These are phyloP conservation scores for Gobius niger DNA, from an alignment of 2,113 vertebrate genomes.

Conservation along the genomic window DNA sequence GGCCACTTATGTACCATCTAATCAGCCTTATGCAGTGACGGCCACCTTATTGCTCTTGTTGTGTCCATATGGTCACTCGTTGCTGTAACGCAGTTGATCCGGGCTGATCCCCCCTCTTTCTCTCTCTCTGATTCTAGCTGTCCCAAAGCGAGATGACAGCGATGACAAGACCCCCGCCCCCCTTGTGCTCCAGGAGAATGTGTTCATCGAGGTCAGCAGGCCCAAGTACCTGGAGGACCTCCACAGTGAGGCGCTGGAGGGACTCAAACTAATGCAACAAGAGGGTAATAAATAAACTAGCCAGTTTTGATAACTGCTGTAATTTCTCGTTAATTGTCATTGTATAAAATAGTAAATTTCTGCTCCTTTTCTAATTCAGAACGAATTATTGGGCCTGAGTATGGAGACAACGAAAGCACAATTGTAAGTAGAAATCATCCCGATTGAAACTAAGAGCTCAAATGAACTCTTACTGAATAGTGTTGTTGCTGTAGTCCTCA, in stretches of 20 bases:
- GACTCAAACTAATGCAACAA: constrained; percentile 87
- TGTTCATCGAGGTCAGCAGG: constrained; percentile 86
- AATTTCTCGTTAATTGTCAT: constrained; percentile 9
- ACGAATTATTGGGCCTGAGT: constrained; percentile 82
- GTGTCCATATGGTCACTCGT: constrained; percentile 34
- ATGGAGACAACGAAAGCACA: constrained; percentile 83
- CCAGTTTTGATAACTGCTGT: constrained; percentile 13
- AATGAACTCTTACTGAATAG: no score
- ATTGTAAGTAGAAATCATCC: constrained; percentile 59
- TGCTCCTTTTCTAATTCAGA: constrained; percentile 68
- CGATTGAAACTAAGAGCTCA: no score
- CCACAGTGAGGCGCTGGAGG: constrained; percentile 88
- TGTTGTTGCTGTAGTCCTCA: constrained; percentile 73
- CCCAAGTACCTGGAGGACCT: constrained; percentile 89
- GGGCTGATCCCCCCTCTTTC: constrained; percentile 37
- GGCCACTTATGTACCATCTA: constrained; percentile 6
- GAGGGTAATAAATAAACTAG: constrained; percentile 77
- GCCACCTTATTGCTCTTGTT: constrained; percentile 20
- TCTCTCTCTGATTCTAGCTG: constrained; percentile 45
- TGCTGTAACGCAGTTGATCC: constrained; percentile 39
- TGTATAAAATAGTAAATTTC: constrained; percentile 27
- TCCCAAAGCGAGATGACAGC: constrained; percentile 66
- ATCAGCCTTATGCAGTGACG: constrained; percentile 28
- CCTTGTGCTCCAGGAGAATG: constrained; percentile 83
- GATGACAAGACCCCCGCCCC: constrained; percentile 68